Percentiles rank a stretch among this genome's conserved stretches.
phyloP scores from a whole-genome alignment of 1,140 invertebrate species.

The Euura saliciscinereae region DNA sequence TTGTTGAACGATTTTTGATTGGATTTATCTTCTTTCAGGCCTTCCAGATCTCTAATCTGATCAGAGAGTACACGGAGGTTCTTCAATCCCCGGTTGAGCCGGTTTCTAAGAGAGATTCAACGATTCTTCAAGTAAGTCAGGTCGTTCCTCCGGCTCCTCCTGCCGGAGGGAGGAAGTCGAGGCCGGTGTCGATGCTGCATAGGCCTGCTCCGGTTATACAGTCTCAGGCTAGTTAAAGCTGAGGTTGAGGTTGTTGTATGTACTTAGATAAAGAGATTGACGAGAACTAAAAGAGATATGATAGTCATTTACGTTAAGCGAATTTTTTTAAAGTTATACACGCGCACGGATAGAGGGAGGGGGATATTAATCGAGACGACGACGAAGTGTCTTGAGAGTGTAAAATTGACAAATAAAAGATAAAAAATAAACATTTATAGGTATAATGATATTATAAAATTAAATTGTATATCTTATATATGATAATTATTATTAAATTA shows the following conservation, averaged over 20 bases:
- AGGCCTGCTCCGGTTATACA: constrained; percentile 63
- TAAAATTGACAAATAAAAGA: no score
- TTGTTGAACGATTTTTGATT: not conserved
- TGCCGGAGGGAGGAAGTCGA: constrained; percentile 47
- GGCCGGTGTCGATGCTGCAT: constrained; percentile 62
- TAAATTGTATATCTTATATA: no score
- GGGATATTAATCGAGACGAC: no score
- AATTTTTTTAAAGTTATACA: no score
- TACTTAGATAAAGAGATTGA: not conserved
- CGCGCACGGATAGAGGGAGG: no score
- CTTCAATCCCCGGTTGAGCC: constrained; percentile 61
- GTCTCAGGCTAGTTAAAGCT: constrained; percentile 58
- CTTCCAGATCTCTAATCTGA: constrained; percentile 91
- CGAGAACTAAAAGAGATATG: not conserved
- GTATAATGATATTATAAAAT: no score
- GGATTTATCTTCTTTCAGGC: constrained; percentile 66
- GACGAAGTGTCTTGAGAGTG: no score
- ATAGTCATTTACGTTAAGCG: no score
- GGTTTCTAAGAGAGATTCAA: constrained; percentile 47
- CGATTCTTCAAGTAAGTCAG: constrained; percentile 46
- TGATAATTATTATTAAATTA: no score
- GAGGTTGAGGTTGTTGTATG: not conserved
- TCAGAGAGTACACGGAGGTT: constrained; percentile 89
- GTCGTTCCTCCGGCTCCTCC: constrained; percentile 37
- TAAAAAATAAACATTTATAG: no score